phyloP scores from a whole-genome alignment of 2,113 vertebrate genomes.

The Phalacrocorax aristotelis region DNA sequence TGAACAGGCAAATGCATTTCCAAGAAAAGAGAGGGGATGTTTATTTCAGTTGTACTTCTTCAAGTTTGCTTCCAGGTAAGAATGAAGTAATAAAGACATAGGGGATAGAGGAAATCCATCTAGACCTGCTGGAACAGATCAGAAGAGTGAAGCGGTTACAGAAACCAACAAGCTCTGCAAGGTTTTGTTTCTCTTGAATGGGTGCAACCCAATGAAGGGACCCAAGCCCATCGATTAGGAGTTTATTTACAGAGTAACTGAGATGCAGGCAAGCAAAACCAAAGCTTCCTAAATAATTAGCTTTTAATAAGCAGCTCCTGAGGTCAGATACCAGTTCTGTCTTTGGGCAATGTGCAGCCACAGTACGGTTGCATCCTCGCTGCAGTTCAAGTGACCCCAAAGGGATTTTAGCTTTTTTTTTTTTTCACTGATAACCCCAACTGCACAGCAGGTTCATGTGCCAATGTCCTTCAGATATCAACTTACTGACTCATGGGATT shows the following conservation, averaged over 20 bases:
- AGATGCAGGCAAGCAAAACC: not conserved
- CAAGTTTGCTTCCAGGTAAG: not conserved
- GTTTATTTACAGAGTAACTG: not conserved
- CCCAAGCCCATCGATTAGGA: accelerated
- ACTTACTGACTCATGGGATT: too few relatives aligned
- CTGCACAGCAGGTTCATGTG: not conserved
- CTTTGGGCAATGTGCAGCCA: not conserved
- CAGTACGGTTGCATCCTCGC: accelerated
- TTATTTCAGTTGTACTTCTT: not conserved
- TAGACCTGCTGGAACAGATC: not conserved
- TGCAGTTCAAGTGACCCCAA: not conserved
- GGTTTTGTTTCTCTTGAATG: not conserved
- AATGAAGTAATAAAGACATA: not conserved
- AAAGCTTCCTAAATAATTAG: not conserved
- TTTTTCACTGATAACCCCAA: not conserved
- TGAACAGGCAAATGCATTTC: not conserved
- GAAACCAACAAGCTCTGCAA: not conserved
- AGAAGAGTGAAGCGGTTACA: not conserved
- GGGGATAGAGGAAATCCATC: not conserved
- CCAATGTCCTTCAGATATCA: accelerated
- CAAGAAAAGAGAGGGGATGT: not conserved
- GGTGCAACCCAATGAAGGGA: not conserved
- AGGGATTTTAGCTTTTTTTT: not conserved
- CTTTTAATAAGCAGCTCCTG: not conserved
- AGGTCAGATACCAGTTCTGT: not conserved